Evolutionary conservation across 1,140 invertebrate genomes (phyloP).

Genomic region (Megathymus violae): DNA sequence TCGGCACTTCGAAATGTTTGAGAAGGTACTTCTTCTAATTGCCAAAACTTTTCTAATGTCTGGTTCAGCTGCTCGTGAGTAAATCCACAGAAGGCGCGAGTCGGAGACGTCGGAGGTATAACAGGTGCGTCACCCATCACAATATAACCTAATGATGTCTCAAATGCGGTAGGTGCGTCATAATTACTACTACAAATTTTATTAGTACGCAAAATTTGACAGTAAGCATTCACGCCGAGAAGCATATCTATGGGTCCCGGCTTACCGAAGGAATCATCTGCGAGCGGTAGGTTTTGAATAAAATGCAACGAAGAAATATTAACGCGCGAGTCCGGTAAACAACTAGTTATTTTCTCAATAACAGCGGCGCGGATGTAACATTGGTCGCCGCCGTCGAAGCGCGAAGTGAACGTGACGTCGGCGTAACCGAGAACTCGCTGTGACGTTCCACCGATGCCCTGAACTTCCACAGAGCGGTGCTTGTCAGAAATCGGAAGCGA

Average conservation of each 20-base stretch:
- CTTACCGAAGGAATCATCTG: constrained; percentile 25
- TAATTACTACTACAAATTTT: constrained; percentile 16
- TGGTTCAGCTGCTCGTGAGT: constrained; percentile 12
- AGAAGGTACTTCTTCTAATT: constrained; percentile 25
- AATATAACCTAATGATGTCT: constrained; percentile 34
- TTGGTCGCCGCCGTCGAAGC: constrained; percentile 11
- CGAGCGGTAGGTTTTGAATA: constrained; percentile 25
- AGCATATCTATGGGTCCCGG: constrained; percentile 31
- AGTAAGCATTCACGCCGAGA: constrained; percentile 31
- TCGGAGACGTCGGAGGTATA: not conserved
- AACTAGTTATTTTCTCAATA: constrained; percentile 4
- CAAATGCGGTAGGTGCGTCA: constrained; percentile 20
- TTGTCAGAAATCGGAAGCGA: not conserved
- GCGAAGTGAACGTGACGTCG: constrained; percentile 16
- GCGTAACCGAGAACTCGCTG: constrained; percentile 22
- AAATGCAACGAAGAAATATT: constrained; percentile 5
- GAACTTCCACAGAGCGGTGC: constrained; percentile 9
- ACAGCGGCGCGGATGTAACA: constrained; percentile 23
- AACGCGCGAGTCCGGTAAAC: constrained; percentile 10
- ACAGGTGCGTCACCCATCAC: constrained; percentile 34
- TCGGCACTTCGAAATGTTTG: constrained; percentile 24
- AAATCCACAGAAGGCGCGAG: constrained; percentile 14
- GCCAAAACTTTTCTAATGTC: constrained; percentile 34
- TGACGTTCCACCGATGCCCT: constrained; percentile 20
- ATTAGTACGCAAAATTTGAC: constrained; percentile 23